Evolutionary conservation across 2,888 invertebrate genomes (phyloP).

Genomic region (Phorcus lineatus): DNA sequence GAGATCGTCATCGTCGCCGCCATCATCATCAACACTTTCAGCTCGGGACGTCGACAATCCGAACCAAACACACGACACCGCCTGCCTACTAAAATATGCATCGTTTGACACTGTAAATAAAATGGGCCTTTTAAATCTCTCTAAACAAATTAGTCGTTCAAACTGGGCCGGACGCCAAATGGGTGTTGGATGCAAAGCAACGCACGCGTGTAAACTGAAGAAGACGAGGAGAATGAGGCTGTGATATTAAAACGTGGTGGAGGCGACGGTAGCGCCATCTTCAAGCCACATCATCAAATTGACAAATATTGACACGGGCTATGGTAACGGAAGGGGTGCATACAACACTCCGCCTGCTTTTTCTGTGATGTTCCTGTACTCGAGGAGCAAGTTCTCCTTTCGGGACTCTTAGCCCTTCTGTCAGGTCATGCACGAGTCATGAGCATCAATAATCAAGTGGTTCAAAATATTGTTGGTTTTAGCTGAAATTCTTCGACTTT

Average conservation of each 20-base stretch:
- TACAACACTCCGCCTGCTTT: neutral
- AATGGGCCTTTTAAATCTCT: constrained; percentile 33
- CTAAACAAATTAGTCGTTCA: constrained; percentile 27
- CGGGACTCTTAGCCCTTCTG: too few relatives aligned
- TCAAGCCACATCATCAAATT: constrained; percentile 21
- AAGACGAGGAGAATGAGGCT: constrained; percentile 6
- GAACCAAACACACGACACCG: neutral
- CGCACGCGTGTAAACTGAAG: constrained; percentile 25
- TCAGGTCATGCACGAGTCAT: too few relatives aligned
- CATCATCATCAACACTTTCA: neutral
- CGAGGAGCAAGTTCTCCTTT: too few relatives aligned
- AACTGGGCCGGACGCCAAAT: constrained; percentile 18
- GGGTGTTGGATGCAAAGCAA: constrained; percentile 17
- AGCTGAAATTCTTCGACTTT: too few relatives aligned
- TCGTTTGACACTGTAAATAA: constrained; percentile 31
- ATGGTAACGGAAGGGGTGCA: neutral
- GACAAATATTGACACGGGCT: constrained; percentile 26
- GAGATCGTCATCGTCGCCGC: neutral
- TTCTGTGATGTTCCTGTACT: neutral
- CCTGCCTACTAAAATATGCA: constrained; percentile 26
- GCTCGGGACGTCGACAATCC: neutral
- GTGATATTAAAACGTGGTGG: constrained; percentile 21
- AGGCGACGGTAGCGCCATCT: constrained; percentile 16
- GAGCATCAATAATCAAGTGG: too few relatives aligned
- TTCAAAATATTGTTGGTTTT: too few relatives aligned